These are phyloP conservation scores for Lithophane leautieri DNA, from an alignment of 2,888 invertebrate species.

Conservation along the genomic window DNA sequence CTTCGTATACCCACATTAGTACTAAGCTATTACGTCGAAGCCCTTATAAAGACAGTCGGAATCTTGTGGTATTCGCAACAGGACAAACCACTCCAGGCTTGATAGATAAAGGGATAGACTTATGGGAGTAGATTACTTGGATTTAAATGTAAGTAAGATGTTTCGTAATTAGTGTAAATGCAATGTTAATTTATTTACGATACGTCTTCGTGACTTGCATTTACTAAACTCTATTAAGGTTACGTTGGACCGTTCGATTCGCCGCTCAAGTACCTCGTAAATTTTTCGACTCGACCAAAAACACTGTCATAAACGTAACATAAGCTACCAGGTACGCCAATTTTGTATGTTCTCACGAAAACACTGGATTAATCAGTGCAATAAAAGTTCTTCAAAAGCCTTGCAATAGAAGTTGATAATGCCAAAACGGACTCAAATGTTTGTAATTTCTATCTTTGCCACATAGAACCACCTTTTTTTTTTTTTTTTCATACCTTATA, in stretches of 20 bases:
- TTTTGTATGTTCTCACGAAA: neutral
- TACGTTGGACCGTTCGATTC: neutral
- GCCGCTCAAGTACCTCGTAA: no score
- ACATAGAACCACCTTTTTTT: neutral
- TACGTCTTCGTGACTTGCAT: conserved; percentile 4
- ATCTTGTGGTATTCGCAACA: conserved; percentile 37
- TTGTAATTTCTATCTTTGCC: neutral
- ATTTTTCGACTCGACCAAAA: neutral
- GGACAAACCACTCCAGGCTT: conserved; percentile 46
- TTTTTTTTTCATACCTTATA: neutral
- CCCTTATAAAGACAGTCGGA: conserved; percentile 29
- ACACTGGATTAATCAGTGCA: neutral
- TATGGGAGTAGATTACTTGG: conserved; percentile 29
- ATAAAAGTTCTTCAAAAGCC: neutral
- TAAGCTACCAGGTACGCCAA: no score
- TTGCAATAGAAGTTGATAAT: neutral
- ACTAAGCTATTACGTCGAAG: conserved; percentile 16
- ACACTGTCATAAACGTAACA: neutral
- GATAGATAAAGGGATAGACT: conserved; percentile 43
- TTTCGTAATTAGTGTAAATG: conserved; percentile 31
- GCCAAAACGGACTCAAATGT: neutral
- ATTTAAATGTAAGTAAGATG: conserved; percentile 44
- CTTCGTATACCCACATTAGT: conserved; percentile 15
- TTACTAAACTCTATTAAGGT: neutral
- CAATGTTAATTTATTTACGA: conserved; percentile 24